Base-by-base conservation (phyloP, 2,113 vertebrate species). In the Poeciliopsis turrubarensis region DNA sequence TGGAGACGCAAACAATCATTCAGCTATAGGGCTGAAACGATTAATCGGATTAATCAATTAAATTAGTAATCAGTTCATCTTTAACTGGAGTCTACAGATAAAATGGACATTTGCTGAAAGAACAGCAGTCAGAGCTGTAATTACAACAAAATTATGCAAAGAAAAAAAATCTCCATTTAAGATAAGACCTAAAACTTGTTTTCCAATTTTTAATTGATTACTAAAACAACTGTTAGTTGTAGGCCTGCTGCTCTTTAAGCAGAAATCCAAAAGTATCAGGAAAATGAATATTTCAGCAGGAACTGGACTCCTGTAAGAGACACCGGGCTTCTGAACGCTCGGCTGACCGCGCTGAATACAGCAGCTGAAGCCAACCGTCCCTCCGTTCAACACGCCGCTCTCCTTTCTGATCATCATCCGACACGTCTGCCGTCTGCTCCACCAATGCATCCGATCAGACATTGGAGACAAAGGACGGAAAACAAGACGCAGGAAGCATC, bases 311-410 rank as follows among this genome's bases (percentile, higher is more conserved):
- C 6, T n/a, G 7, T 26, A 60, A 29, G 29, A 6, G 3, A 19
- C 19, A 26, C 27, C 65, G 6, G 65, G 54, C 70, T 65, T 62
- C 11, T 1, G 63, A 39, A 27, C 25, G 44, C 81, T 69, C 51
- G 3, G 39, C 54, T 39, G 15, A 51, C 74, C 72, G 69, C 30
- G 1, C 65, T 44, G 78, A 75, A 61, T 72, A 78, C 87, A 87
- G 87, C 88, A 85, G 89, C 84, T 82, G 73, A n/a, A 68, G 83
- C 22, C 1, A 65, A 60, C 69, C 82, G 19, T 65, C 78, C 27
- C 17, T 25, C 32, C 30, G 77, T 37, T 15, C 34, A 37, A 37
- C 34, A 37, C 10, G 34, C 34, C 11, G 34, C 34, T 41, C 17
- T 25, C 72, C 65, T 1, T 32, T 17, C 3, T 27, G 37, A 26